A percentile compares a stretch with the other conserved stretches of the same genome.
These are phyloP conservation scores for Ridgeia piscesae DNA, from an alignment of 1,140 invertebrate species.

Conservation along the genomic window DNA sequence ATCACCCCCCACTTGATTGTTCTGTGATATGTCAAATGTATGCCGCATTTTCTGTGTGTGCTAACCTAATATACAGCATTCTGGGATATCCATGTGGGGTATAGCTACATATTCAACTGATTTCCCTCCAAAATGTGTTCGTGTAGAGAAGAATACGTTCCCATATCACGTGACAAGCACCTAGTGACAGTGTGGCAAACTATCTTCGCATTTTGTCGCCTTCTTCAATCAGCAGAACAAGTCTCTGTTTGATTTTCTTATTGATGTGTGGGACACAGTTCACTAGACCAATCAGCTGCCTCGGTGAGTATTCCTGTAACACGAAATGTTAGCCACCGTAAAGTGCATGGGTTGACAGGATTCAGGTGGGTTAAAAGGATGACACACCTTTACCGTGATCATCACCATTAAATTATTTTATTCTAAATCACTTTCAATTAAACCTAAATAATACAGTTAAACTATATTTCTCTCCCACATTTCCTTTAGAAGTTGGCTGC, in stretches of 20 bases:
- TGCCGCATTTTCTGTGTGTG: background rate
- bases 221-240: conserved; percentile 73
- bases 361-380: no score
- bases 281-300: conserved; percentile 82
- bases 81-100: background rate
- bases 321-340: conserved; percentile 31
- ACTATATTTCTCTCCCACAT: no score
- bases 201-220: conserved; percentile 34
- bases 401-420: no score
- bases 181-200: background rate
- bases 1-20: background rate
- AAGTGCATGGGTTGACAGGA: background rate
- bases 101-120: background rate
- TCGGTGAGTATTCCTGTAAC: conserved; percentile 80
- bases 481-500: no score
- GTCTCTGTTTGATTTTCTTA: conserved; percentile 79
- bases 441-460: background rate
- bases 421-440: no score
- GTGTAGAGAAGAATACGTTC: background rate
- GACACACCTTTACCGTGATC: no score
- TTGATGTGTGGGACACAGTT: conserved; percentile 84
- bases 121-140: background rate
- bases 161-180: background rate
- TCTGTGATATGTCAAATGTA: background rate
- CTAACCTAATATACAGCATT: background rate